Conservation (phyloP, 2,113 vertebrate species). For the Narcine bancroftii region DNA sequence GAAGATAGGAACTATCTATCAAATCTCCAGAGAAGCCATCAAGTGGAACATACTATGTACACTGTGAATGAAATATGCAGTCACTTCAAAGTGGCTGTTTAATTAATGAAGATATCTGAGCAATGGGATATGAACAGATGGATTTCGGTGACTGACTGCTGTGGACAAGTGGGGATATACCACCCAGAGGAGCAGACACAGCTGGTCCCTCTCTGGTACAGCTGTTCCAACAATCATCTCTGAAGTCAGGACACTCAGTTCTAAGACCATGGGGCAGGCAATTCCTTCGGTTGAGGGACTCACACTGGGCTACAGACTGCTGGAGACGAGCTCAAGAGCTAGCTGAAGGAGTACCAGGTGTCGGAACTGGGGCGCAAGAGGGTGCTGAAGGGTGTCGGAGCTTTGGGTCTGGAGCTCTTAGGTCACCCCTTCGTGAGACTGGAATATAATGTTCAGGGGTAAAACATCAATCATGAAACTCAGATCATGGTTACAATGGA, state of each 20-base stretch:
- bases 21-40: not conserved
- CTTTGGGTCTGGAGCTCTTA: too few species aligned
- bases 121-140: too few species aligned
- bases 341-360: not conserved
- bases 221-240: not conserved
- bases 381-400: too few species aligned
- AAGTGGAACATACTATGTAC: not conserved
- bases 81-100: conserved; percentile 3
- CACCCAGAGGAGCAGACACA: not conserved
- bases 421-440: too few species aligned
- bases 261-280: not conserved
- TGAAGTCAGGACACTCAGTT: not conserved
- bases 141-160: too few species aligned
- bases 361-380: not conserved
- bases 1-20: not conserved
- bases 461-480: too few species aligned
- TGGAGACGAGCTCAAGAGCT: too few species aligned
- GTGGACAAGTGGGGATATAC: not conserved
- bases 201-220: not conserved
- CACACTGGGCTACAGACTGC: too few species aligned
- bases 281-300: not conserved
- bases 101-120: conserved; percentile 26
- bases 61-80: not conserved
- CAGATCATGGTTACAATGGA: too few species aligned
- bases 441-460: too few species aligned